Conservation (phyloP, 1,140 invertebrate species). For the Lordiphosa mommai region DNA sequence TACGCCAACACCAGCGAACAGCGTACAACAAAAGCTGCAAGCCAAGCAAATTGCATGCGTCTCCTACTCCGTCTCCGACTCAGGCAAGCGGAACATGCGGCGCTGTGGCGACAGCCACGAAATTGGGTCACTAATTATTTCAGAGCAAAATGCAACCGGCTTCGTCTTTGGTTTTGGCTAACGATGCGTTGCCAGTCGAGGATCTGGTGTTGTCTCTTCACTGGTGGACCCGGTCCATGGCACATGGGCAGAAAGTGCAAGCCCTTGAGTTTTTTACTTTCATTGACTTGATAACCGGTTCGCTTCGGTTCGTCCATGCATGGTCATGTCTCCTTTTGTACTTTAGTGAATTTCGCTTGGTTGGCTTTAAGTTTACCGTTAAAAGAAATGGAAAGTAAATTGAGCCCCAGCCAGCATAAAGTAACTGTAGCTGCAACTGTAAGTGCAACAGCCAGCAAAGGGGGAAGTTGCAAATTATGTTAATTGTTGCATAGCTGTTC, state of each 20-base stretch:
- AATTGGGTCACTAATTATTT: slow-evolving; percentile 78
- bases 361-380: slow-evolving; percentile 51
- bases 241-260: slow-evolving; percentile 72
- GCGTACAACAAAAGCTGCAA: slow-evolving; percentile 16
- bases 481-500: slow-evolving; percentile 57
- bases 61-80: neutral
- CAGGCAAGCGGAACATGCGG: slow-evolving; percentile 68
- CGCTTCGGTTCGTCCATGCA: slow-evolving; percentile 21
- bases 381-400: slow-evolving; percentile 73
- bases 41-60: slow-evolving; percentile 64
- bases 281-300: slow-evolving; percentile 62
- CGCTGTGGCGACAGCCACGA: slow-evolving; percentile 43
- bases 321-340: slow-evolving; percentile 28
- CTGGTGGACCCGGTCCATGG: slow-evolving; percentile 6
- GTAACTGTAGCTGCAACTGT: neutral
- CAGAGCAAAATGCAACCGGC: slow-evolving; percentile 74
- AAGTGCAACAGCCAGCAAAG: slow-evolving; percentile 2
- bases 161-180: slow-evolving; percentile 38
- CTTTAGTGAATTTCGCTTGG: slow-evolving; percentile 50
- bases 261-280: slow-evolving; percentile 79
- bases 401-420: slow-evolving; percentile 20
- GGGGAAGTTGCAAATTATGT: slow-evolving; percentile 58
- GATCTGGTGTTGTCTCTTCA: slow-evolving; percentile 31
- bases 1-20: slow-evolving; percentile 60
- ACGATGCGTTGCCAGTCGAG: slow-evolving; percentile 70